Conservation (phyloP, 2,797 vertebrate species). For the Chanos chanos region DNA sequence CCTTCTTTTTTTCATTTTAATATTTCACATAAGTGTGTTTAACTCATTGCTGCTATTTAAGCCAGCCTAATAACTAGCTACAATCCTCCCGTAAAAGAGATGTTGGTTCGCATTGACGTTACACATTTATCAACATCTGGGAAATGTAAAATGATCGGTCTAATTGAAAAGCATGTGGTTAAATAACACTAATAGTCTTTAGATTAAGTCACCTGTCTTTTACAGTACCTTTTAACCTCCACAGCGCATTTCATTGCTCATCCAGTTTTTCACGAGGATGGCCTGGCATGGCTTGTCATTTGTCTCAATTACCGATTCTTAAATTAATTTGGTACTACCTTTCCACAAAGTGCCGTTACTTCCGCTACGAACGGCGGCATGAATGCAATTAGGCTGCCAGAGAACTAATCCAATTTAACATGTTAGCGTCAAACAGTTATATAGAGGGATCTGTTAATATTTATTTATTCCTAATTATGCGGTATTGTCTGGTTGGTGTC, state of each 20-base stretch:
- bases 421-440: conserved; percentile 41
- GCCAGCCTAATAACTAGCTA: too few relatives aligned
- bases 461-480: conserved; percentile 54
- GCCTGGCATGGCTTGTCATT: conserved; percentile 41
- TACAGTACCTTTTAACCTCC: conserved; percentile 44
- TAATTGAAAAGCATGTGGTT: conserved; percentile 54
- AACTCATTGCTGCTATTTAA: not conserved
- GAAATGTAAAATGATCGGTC: conserved; percentile 44
- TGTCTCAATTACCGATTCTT: conserved; percentile 58
- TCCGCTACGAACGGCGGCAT: conserved; percentile 33
- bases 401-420: conserved; percentile 47
- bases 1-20: not conserved
- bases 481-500: conserved; percentile 39
- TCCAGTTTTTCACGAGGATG: conserved; percentile 51
- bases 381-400: conserved; percentile 46
- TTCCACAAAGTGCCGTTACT: conserved; percentile 37
- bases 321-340: conserved; percentile 52
- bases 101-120: conserved; percentile 12
- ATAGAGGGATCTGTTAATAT: conserved; percentile 53
- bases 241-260: conserved; percentile 42
- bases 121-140: conserved; percentile 39
- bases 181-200: conserved; percentile 52
- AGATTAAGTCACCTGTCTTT: conserved; percentile 49
- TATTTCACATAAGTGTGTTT: not conserved
- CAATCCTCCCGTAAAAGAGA: not conserved